Evolutionary conservation across 2,797 vertebrate genomes (phyloP).

Genomic region (Euthynnus affinis): DNA sequence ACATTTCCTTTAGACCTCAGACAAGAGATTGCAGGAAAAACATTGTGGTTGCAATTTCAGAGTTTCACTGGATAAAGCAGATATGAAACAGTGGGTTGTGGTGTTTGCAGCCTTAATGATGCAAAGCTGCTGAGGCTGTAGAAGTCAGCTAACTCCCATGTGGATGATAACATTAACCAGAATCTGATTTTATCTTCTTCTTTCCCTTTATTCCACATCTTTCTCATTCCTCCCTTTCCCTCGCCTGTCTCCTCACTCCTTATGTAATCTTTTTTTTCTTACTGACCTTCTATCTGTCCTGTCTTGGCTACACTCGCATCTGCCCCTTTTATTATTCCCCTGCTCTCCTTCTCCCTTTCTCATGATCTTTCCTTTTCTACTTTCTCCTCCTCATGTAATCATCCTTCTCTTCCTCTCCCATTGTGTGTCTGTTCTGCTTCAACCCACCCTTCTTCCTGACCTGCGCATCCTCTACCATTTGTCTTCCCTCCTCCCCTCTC

Average conservation of each 20-base stretch:
- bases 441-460: slow-evolving; percentile 35
- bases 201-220: slow-evolving; percentile 10
- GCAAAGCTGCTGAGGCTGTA: slow-evolving; percentile 7
- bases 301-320: slow-evolving; percentile 8
- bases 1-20: slow-evolving; percentile 36
- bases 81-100: slow-evolving; percentile 47
- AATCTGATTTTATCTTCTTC: slow-evolving; percentile 19
- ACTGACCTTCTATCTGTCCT: neutral
- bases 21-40: slow-evolving; percentile 26
- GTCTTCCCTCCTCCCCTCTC: slow-evolving; percentile 43
- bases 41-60: slow-evolving; percentile 46
- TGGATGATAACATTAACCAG: slow-evolving; percentile 35
- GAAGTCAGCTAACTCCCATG: slow-evolving; percentile 27
- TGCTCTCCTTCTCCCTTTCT: slow-evolving; percentile 7
- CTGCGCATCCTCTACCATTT: slow-evolving; percentile 29
- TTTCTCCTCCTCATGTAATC: slow-evolving; percentile 30
- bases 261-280: neutral
- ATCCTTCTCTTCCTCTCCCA: neutral
- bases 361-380: neutral
- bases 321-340: neutral
- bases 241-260: neutral
- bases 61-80: slow-evolving; percentile 27
- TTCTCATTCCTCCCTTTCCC: slow-evolving; percentile 4
- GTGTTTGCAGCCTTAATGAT: slow-evolving; percentile 6
- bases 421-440: slow-evolving; percentile 1